phyloP scores from a whole-genome alignment of 2,113 vertebrate species.

The Rhinoptilus africanus region DNA sequence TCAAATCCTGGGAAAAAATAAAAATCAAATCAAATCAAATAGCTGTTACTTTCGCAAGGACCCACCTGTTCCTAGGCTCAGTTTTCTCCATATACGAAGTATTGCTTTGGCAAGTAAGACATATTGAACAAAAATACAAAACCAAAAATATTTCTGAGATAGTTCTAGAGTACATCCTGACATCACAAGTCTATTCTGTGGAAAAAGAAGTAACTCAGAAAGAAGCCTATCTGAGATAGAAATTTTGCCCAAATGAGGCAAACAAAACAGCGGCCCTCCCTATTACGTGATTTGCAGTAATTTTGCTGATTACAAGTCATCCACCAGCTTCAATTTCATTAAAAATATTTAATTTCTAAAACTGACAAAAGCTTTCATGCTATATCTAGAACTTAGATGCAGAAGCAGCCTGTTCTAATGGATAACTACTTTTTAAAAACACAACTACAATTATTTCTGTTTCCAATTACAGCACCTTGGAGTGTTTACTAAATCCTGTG shows the following conservation, averaged over 20 bases:
- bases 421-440: background rate
- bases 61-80: fast-evolving
- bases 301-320: background rate
- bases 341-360: background rate
- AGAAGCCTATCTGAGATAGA: background rate
- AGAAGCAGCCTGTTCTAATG: background rate
- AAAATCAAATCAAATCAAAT: background rate
- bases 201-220: background rate
- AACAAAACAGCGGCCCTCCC: background rate
- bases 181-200: background rate
- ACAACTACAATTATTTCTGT: background rate
- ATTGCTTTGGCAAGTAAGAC: background rate
- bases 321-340: background rate
- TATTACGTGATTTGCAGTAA: background rate
- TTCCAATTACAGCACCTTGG: background rate
- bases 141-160: background rate
- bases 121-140: background rate
- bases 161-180: background rate
- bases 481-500: background rate
- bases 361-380: background rate
- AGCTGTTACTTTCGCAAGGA: background rate
- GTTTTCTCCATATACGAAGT: background rate
- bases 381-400: background rate
- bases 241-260: background rate
- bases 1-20: no score